Evolutionary conservation across 2,888 invertebrate species (phyloP).

Genomic region (Oconnorella tubifera): DNA sequence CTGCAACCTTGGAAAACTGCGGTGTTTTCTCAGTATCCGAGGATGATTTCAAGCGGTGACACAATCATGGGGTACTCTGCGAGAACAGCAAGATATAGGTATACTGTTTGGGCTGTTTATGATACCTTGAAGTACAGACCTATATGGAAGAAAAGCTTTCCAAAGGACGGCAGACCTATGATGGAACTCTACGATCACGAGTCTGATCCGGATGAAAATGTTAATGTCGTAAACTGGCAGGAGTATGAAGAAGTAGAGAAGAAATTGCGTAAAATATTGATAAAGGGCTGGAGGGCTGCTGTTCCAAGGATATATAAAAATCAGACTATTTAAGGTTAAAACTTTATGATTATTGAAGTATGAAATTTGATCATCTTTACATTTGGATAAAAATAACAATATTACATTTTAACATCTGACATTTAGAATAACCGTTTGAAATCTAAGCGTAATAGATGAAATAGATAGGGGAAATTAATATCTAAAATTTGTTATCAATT

Average conservation of each 20-base stretch:
- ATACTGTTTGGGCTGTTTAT: conserved; percentile 36
- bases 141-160: conserved; percentile 11
- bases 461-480: too few species aligned
- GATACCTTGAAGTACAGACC: conserved; percentile 18
- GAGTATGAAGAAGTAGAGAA: conserved; percentile 9
- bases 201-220: conserved; percentile 25
- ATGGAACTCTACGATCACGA: conserved; percentile 27
- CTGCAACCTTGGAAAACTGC: conserved; percentile 23
- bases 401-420: too few species aligned
- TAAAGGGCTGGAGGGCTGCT: neutral
- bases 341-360: too few species aligned
- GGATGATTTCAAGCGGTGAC: conserved; percentile 33
- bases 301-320: too few species aligned
- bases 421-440: too few species aligned
- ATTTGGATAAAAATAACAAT: too few species aligned
- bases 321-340: too few species aligned
- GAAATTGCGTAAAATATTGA: neutral
- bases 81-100: conserved; percentile 36
- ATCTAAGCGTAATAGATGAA: too few species aligned
- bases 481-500: too few species aligned
- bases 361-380: too few species aligned
- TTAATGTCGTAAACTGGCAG: conserved; percentile 15
- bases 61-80: conserved; percentile 40
- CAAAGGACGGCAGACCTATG: neutral
- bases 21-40: conserved; percentile 35